These are phyloP conservation scores for Plemyria rubiginata DNA, from an alignment of 2,888 invertebrate genomes.

Conservation along the genomic window DNA sequence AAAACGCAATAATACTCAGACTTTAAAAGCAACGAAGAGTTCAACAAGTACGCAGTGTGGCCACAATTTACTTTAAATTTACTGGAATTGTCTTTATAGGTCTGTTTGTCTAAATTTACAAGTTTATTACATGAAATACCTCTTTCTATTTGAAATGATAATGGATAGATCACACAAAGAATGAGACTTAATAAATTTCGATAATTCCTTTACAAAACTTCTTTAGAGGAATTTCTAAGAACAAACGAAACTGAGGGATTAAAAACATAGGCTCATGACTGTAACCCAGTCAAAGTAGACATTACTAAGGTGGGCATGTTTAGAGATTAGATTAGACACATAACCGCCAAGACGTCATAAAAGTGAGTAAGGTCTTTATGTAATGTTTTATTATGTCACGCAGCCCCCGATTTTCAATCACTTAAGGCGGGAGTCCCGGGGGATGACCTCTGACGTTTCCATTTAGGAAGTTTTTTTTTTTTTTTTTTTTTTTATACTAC, in stretches of 20 bases:
- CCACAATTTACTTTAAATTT: slow-evolving; percentile 10
- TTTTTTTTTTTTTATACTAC: no score
- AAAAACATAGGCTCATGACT: no score
- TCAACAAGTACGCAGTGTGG: slow-evolving; percentile 11
- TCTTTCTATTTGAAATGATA: slow-evolving; percentile 14
- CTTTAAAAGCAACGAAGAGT: slow-evolving; percentile 10
- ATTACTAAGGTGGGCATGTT: not conserved
- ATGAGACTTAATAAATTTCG: no score
- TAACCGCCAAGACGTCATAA: slow-evolving; percentile 1
- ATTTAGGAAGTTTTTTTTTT: no score
- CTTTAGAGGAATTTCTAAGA: no score
- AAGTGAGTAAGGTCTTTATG: slow-evolving; percentile 11
- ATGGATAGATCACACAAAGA: no score
- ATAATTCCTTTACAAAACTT: no score
- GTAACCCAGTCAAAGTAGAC: not conserved
- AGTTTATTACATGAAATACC: slow-evolving; percentile 22
- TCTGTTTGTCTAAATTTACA: slow-evolving; percentile 26
- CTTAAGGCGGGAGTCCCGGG: slow-evolving; percentile 1
- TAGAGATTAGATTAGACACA: not conserved
- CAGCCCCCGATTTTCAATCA: slow-evolving; percentile 11
- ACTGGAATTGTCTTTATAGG: slow-evolving; percentile 22
- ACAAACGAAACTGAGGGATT: no score
- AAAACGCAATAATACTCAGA: slow-evolving; percentile 11
- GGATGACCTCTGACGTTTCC: slow-evolving; percentile 7
- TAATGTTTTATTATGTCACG: slow-evolving; percentile 15